Evolutionary conservation across 2,888 invertebrate species (phyloP).

Genomic region (Aporophyla lueneburgensis): DNA sequence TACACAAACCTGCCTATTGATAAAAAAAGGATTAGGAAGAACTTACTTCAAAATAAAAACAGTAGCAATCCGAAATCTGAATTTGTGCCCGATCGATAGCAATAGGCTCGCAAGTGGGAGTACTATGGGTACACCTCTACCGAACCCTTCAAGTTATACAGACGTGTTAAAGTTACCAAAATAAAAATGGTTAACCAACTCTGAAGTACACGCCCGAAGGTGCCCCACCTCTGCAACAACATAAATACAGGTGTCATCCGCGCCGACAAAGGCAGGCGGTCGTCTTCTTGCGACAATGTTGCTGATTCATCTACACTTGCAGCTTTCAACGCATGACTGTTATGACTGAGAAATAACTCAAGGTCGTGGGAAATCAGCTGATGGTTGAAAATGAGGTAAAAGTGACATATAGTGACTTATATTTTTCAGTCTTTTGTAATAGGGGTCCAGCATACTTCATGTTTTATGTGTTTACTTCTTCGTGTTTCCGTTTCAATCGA

Average conservation of each 20-base stretch:
- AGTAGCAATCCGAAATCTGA: too few species aligned
- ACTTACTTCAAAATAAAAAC: not conserved
- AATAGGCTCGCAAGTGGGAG: too few species aligned
- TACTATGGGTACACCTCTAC: not conserved
- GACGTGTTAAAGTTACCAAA: too few species aligned
- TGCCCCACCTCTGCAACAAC: slow-evolving; percentile 23
- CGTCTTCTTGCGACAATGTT: slow-evolving; percentile 40
- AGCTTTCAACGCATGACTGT: slow-evolving; percentile 36
- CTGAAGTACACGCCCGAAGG: not conserved
- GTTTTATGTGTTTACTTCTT: not conserved
- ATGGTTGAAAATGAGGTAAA: not conserved
- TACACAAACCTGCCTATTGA: not conserved
- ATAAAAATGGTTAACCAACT: slow-evolving; percentile 12
- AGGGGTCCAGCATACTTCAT: not conserved
- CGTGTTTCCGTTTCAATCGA: not conserved
- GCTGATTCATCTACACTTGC: slow-evolving; percentile 51
- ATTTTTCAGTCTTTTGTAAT: not conserved
- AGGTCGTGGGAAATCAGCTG: slow-evolving; percentile 27
- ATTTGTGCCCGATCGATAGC: too few species aligned
- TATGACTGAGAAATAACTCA: slow-evolving; percentile 23
- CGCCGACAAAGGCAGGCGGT: slow-evolving; percentile 36
- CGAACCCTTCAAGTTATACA: not conserved
- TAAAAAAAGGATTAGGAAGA: not conserved
- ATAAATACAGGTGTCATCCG: slow-evolving; percentile 48
- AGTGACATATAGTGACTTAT: not conserved